Evolutionary conservation across 2,113 vertebrate genomes (phyloP).

Genomic region (Dryoscopus gambensis): DNA sequence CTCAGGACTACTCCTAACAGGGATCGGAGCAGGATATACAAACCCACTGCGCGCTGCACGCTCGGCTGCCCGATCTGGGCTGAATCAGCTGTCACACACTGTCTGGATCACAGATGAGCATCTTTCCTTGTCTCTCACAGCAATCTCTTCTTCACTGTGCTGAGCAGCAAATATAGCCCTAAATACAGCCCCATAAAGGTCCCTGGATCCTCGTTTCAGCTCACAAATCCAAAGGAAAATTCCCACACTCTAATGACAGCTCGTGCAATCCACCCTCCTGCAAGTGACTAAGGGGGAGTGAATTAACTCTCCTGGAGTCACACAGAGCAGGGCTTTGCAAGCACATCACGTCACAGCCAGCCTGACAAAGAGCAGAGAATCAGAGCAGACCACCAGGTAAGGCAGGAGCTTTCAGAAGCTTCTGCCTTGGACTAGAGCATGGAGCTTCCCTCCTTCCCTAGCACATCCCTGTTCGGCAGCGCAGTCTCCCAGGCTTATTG

Average conservation of each 20-base stretch:
- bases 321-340: background rate
- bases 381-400: background rate
- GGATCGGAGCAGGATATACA: background rate
- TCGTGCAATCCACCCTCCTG: background rate
- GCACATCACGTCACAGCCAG: background rate
- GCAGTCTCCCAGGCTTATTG: background rate
- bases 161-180: background rate
- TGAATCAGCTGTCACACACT: constrained; percentile 45
- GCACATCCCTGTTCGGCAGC: background rate
- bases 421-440: background rate
- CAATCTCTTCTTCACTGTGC: background rate
- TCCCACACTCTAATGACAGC: background rate
- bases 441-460: background rate
- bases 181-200: background rate
- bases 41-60: background rate
- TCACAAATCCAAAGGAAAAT: background rate
- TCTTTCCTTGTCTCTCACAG: background rate
- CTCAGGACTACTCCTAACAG: background rate
- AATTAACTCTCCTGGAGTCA: background rate
- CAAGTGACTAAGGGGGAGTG: background rate
- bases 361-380: background rate
- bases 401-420: background rate
- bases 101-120: background rate
- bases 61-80: background rate
- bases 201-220: background rate